Conservation (phyloP, 2,797 vertebrate genomes). For the Etheostoma perlongum region DNA sequence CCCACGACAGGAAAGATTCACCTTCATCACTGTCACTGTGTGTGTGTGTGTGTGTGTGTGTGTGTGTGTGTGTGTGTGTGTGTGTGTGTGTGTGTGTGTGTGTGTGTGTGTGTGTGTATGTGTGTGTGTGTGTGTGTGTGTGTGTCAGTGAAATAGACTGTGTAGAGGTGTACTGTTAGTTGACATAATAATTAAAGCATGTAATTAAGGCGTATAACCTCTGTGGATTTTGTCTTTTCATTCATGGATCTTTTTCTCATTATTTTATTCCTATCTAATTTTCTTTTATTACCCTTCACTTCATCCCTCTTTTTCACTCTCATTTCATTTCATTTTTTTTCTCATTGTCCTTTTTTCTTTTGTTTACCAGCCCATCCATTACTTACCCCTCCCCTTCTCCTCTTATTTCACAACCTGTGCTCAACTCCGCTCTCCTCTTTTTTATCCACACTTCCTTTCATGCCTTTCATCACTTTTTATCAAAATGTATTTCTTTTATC, state of each 20-base stretch:
- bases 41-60: slow-evolving; percentile 14
- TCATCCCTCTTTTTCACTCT: slow-evolving; percentile 19
- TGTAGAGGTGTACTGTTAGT: slow-evolving; percentile 33
- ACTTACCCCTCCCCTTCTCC: neutral
- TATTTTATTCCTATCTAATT: slow-evolving; percentile 23
- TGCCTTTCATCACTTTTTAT: slow-evolving; percentile 36
- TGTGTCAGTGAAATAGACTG: slow-evolving; percentile 15
- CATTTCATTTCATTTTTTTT: slow-evolving; percentile 15
- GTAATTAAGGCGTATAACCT: slow-evolving; percentile 69
- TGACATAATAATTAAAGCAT: slow-evolving; percentile 73
- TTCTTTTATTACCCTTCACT: slow-evolving; percentile 32
- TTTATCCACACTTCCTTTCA: slow-evolving; percentile 8
- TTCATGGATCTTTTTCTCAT: slow-evolving; percentile 65
- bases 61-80: no score
- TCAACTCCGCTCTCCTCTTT: neutral
- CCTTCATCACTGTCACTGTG: slow-evolving; percentile 80
- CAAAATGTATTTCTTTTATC: slow-evolving; percentile 26
- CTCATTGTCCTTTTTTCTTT: slow-evolving; percentile 44
- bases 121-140: neutral
- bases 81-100: neutral
- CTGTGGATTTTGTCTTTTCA: slow-evolving; percentile 73
- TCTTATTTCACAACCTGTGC: slow-evolving; percentile 35
- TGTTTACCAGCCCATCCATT: slow-evolving; percentile 61
- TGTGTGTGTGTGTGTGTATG: neutral
- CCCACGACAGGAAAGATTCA: slow-evolving; percentile 78